These are phyloP conservation scores for Hylia prasina DNA, from an alignment of 2,113 vertebrate species.

Conservation along the genomic window DNA sequence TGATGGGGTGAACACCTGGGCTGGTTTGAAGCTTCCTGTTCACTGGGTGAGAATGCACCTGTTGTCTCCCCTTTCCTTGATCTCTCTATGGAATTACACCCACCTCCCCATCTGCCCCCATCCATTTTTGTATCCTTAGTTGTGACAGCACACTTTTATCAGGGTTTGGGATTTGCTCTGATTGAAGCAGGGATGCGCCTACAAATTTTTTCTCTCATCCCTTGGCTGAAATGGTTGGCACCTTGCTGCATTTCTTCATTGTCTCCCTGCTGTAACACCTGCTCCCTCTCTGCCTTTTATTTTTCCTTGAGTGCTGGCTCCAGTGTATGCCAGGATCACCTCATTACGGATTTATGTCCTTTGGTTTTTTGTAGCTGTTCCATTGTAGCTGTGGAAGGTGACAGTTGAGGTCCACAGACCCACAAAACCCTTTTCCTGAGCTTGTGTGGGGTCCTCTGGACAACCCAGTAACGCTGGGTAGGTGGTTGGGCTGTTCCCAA, in stretches of 20 bases:
- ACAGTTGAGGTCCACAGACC: background rate
- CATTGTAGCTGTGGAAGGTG: background rate
- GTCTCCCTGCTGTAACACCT: background rate
- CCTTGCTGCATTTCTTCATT: background rate
- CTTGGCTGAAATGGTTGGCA: fast-evolving
- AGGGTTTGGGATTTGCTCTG: background rate
- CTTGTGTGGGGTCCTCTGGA: background rate
- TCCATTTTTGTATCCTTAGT: background rate
- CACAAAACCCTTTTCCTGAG: background rate
- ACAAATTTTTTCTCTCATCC: fast-evolving
- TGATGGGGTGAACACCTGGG: background rate
- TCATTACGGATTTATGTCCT: background rate
- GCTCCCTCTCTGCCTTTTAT: background rate
- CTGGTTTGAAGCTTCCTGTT: background rate
- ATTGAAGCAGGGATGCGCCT: fast-evolving
- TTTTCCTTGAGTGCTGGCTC: background rate
- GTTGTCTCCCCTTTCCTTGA: background rate
- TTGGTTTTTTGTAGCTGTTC: background rate
- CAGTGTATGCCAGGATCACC: background rate
- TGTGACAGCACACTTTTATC: background rate
- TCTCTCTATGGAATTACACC: background rate
- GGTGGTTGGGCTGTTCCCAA: background rate
- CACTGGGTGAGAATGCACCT: no score
- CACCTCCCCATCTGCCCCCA: no score
- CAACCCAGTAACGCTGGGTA: background rate